Percentiles rank a stretch among this genome's conserved stretches.
Evolutionary conservation across 2,888 invertebrate species (phyloP).

Genomic region (Trachelus tabidus): DNA sequence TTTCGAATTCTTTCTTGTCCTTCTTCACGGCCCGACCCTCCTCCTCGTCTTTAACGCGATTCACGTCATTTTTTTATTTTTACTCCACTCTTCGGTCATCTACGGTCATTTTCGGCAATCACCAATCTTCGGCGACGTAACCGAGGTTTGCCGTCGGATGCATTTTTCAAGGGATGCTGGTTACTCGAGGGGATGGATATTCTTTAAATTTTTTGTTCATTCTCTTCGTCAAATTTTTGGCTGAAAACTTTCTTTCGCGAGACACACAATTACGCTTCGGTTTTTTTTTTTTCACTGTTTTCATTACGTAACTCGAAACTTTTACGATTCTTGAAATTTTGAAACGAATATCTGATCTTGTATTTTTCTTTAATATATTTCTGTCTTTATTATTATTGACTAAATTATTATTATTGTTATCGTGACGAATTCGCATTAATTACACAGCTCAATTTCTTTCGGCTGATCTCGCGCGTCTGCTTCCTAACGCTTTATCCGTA

Average conservation of each 20-base stretch:
- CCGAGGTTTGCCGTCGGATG: background rate
- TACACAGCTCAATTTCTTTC: background rate
- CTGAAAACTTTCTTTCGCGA: background rate
- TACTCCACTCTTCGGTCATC: background rate
- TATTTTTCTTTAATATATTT: background rate
- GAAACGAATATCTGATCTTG: background rate
- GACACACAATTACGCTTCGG: background rate
- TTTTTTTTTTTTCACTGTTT: background rate
- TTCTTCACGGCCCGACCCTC: constrained; percentile 21
- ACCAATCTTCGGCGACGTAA: no score
- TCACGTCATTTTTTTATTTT: background rate
- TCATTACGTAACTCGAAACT: background rate
- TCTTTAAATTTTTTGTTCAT: background rate
- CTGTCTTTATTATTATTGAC: background rate
- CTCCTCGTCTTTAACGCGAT: constrained; percentile 9
- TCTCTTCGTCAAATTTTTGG: background rate
- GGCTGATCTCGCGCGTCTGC: no score
- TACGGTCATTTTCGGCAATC: background rate
- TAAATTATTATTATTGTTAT: background rate
- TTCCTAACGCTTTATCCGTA: constrained; percentile 21
- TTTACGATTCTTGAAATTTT: background rate
- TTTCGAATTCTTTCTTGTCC: constrained; percentile 1
- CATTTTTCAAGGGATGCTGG: background rate
- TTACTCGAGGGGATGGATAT: background rate
- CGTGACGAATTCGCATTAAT: background rate